These are phyloP conservation scores for Exocentrus adspersus DNA, from an alignment of 2,888 invertebrate species.

Conservation along the genomic window DNA sequence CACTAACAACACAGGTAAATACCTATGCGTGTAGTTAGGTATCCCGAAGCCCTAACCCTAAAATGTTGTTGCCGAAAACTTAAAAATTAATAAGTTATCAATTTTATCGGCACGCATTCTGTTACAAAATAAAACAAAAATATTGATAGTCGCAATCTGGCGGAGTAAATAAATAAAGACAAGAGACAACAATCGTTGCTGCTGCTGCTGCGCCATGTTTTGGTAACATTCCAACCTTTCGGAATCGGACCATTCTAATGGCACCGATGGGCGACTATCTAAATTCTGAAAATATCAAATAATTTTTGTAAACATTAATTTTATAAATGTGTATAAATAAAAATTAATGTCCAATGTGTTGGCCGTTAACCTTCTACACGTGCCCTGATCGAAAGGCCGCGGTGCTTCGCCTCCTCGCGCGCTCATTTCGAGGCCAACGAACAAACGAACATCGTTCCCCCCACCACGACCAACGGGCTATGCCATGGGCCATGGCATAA, in stretches of 20 bases:
- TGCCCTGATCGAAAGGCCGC: slow-evolving; percentile 51
- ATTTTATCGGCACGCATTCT: background rate
- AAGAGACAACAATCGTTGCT: slow-evolving; percentile 11
- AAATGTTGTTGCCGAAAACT: too few relatives aligned
- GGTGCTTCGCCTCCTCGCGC: slow-evolving; percentile 59
- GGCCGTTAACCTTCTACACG: slow-evolving; percentile 55
- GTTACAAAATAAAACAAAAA: slow-evolving; percentile 9
- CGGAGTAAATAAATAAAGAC: slow-evolving; percentile 8
- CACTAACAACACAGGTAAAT: too few relatives aligned
- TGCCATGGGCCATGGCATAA: slow-evolving; percentile 10
- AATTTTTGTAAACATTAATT: slow-evolving; percentile 12
- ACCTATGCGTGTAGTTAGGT: too few relatives aligned
- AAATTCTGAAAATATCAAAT: slow-evolving; percentile 17
- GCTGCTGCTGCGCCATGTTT: slow-evolving; percentile 16
- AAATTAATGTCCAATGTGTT: slow-evolving; percentile 23
- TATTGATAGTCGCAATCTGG: slow-evolving; percentile 4
- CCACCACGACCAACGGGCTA: slow-evolving; percentile 22
- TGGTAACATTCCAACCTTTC: slow-evolving; percentile 33
- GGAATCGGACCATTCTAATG: slow-evolving; percentile 23
- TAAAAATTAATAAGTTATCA: too few relatives aligned
- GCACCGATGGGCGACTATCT: slow-evolving; percentile 10
- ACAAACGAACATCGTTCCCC: slow-evolving; percentile 46
- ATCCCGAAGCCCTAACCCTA: too few relatives aligned
- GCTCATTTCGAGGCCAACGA: slow-evolving; percentile 56
- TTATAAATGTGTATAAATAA: background rate